Evolutionary conservation across 2,113 vertebrate genomes (phyloP), one percentile per base, ranked within the genome.

Genomic region (Speoplatyrhinus poulsoni): DNA sequence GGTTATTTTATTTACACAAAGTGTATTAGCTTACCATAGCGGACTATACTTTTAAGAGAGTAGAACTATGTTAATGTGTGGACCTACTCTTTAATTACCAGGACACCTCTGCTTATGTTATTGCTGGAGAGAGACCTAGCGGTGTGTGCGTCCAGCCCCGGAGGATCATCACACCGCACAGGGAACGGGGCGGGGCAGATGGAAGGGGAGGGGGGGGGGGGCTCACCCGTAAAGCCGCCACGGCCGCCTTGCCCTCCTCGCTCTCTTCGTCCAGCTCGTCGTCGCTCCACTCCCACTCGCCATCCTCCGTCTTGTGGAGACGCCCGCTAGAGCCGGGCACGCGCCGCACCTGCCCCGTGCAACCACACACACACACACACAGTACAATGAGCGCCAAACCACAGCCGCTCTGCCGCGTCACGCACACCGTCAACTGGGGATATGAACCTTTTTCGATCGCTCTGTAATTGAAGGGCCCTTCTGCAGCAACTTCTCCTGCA

Each of bases 211-310:
- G 9, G 55, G 52, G 52, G 76, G 69, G 47, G 60, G 36, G 41
- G 54, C 87, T 90, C 75, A 92, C 91, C 87, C 91, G 77, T 67
- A 92, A 80, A 53, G 86, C 90, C 12, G 85, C 82, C 48, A 91
- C 84, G 0, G 91, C 91, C 26, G 90, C 91, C 83, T 83, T 91
- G 9, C 91, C 91, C 77, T 92, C 91, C 79, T 92, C 91, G 1
- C 91, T 92, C 81, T 92, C 91, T 69, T 89, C 86, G 4, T 92
- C 91, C 84, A 92, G 76, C 83, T 92, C 91, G 0, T 92, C 91
- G 3, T 92, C 91, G 13, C 91, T 92, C 91, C 91, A 92, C 80
- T 92, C 91, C 91, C 91, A 92, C n/a, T 90, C 88, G 0, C 91
- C 91, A 3, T 92, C 91, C 76, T 92, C 91, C 0, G 91, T 92